phyloP scores from a whole-genome alignment of 2,888 invertebrate genomes.

The Furcula furcula region DNA sequence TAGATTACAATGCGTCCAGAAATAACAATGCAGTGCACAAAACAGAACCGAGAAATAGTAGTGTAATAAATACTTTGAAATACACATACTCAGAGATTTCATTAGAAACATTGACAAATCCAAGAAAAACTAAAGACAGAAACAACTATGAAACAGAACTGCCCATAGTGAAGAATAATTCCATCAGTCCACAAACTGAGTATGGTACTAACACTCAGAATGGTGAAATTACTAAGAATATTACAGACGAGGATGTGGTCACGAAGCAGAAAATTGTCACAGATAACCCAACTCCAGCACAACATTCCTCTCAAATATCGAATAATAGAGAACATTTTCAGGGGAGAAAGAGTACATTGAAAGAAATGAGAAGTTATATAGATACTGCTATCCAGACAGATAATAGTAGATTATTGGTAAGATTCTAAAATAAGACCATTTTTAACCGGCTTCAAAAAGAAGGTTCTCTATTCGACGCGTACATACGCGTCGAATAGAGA shows the following conservation, averaged over 20 bases:
- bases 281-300: background rate
- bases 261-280: slow-evolving; percentile 9
- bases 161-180: background rate
- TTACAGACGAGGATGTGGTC: slow-evolving; percentile 2
- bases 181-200: background rate
- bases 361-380: slow-evolving; percentile 5
- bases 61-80: slow-evolving; percentile 10
- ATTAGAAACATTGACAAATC: slow-evolving; percentile 2
- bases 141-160: background rate
- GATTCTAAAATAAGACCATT: no score
- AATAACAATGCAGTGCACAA: no score
- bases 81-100: slow-evolving; percentile 14
- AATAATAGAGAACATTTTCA: slow-evolving; percentile 1
- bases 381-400: slow-evolving; percentile 52
- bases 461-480: no score
- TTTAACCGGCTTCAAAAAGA: no score
- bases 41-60: slow-evolving; percentile 4
- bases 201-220: background rate
- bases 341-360: slow-evolving; percentile 1
- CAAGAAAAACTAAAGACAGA: background rate
- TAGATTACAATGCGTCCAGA: no score
- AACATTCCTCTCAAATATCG: slow-evolving; percentile 3
- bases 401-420: slow-evolving; percentile 56
- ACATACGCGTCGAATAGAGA: no score
- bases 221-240: background rate